Evolutionary conservation across 2,888 invertebrate genomes (phyloP).

Genomic region (Metacarcinus magister): DNA sequence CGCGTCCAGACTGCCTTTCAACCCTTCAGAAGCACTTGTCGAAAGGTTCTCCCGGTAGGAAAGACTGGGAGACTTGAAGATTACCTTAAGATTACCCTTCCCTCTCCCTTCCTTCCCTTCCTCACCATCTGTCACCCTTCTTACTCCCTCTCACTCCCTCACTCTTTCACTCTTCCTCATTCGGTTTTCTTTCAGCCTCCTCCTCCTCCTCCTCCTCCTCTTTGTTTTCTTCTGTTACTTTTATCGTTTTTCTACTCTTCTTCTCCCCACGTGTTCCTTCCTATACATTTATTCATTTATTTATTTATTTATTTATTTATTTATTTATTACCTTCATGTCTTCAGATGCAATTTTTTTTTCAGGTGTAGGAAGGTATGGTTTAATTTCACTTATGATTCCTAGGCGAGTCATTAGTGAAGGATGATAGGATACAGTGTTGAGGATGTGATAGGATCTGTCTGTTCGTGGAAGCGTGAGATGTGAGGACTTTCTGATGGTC

Average conservation of each 20-base stretch:
- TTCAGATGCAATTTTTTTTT: no score
- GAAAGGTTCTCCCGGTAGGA: not conserved
- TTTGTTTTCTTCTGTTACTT: not conserved
- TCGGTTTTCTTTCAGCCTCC: not conserved
- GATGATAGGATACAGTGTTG: not conserved
- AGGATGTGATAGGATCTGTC: constrained; percentile 16
- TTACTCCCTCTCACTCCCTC: not conserved
- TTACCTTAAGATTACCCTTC: not conserved
- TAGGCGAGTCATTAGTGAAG: not conserved
- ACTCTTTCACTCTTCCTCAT: not conserved
- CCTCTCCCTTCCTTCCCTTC: not conserved
- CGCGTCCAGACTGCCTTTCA: not conserved
- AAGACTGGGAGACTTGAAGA: not conserved
- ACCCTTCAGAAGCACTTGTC: not conserved
- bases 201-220: constrained; percentile 9
- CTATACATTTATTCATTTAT: not conserved
- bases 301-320: not conserved
- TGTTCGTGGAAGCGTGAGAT: not conserved
- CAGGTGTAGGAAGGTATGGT: no score
- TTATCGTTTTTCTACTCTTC: not conserved
- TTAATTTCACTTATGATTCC: not conserved
- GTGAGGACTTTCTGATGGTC: not conserved
- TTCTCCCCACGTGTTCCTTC: no score
- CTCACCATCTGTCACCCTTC: not conserved
- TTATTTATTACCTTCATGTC: not conserved